phyloP scores from a whole-genome alignment of 2,797 vertebrate genomes.

The Pantherophis alleghaniensis region DNA sequence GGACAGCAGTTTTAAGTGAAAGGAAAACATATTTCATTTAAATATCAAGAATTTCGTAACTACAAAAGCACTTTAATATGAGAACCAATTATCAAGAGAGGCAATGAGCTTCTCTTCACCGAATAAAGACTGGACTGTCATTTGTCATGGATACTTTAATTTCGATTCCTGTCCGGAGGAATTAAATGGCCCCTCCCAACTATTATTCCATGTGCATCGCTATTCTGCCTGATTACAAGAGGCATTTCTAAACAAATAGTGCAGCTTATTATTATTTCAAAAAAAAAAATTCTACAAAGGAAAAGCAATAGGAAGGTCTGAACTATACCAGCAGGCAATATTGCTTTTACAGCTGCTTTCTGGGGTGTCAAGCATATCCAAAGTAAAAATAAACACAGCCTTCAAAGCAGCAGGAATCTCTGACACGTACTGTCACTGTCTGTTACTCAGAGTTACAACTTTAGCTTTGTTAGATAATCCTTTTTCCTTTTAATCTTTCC shows the following conservation, averaged over 20 bases:
- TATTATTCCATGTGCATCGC: not conserved
- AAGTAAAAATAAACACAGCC: constrained; percentile 57
- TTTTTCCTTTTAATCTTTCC: constrained; percentile 7
- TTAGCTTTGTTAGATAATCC: constrained; percentile 54
- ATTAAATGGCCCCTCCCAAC: not conserved
- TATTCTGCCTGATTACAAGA: not conserved
- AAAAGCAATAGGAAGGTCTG: constrained; percentile 31
- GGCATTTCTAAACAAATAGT: constrained; percentile 42
- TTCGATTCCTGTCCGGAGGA: not conserved
- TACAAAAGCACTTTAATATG: not conserved
- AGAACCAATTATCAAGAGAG: not conserved
- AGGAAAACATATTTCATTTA: not conserved
- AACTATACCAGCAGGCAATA: constrained; percentile 31
- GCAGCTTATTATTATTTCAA: constrained; percentile 21
- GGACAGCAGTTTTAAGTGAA: not conserved
- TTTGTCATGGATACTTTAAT: not conserved
- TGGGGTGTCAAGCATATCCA: constrained; percentile 21
- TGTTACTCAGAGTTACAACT: constrained; percentile 58
- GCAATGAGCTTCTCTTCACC: not conserved
- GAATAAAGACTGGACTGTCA: not conserved
- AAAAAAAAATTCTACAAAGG: not conserved
- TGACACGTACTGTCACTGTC: constrained; percentile 51
- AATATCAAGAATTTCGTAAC: not conserved
- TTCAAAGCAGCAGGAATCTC: constrained; percentile 49
- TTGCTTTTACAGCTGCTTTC: constrained; percentile 55